phyloP scores from a whole-genome alignment of 2,113 vertebrate species.

The Bufo gargarizans region DNA sequence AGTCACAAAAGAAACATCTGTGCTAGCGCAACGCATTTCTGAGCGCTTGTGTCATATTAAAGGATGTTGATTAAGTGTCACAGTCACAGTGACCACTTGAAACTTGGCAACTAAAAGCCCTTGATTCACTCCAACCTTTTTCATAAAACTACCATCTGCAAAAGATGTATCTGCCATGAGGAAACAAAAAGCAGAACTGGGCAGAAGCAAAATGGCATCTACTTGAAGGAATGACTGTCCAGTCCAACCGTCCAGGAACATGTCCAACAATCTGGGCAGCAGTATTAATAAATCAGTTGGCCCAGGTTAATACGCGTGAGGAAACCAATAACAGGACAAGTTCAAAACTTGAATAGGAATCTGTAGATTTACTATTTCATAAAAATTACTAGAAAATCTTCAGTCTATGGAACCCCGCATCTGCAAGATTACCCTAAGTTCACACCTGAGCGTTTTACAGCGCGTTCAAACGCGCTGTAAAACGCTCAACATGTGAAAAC shows the following conservation, averaged over 20 bases:
- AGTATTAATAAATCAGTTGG: background rate
- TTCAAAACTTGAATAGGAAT: background rate
- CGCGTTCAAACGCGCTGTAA: too few relatives aligned
- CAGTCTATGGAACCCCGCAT: background rate
- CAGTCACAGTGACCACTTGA: background rate
- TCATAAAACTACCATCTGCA: background rate
- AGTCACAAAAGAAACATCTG: slow-evolving; percentile 7
- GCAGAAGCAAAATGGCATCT: background rate
- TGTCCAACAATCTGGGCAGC: background rate
- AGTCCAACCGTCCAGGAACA: background rate
- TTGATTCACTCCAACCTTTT: background rate
- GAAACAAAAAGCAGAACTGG: background rate
- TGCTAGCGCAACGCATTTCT: background rate
- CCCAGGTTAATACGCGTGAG: background rate
- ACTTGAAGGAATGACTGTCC: background rate
- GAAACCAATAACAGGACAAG: background rate
- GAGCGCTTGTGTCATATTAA: background rate
- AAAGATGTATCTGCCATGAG: background rate
- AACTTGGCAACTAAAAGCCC: background rate
- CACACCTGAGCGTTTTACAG: too few relatives aligned
- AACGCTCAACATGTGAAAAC: too few relatives aligned
- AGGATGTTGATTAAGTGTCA: slow-evolving; percentile 7
- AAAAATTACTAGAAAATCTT: background rate
- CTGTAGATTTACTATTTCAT: background rate
- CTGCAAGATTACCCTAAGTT: too few relatives aligned